phyloP scores from a whole-genome alignment of 2,113 vertebrate species.

The Thamnophis sirtalis region DNA sequence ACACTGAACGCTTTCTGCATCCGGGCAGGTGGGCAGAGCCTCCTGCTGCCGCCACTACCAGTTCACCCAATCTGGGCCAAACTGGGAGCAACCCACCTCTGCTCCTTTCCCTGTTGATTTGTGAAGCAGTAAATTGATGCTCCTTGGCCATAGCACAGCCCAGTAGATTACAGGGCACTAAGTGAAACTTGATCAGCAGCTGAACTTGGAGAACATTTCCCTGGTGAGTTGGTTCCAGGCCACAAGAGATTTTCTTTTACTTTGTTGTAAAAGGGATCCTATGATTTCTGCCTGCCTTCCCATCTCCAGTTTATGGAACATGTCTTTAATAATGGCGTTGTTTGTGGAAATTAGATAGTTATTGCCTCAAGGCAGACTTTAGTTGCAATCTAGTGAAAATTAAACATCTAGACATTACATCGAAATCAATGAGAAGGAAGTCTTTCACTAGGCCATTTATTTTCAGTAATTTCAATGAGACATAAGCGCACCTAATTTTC shows the following conservation, averaged over 20 bases:
- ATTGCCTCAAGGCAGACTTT: slow-evolving; percentile 5
- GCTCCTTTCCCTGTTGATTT: slow-evolving; percentile 55
- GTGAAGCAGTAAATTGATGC: slow-evolving; percentile 34
- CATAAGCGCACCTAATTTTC: neutral
- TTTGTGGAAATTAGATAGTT: neutral
- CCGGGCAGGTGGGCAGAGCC: too few relatives aligned
- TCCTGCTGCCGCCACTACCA: too few relatives aligned
- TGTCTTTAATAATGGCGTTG: slow-evolving; percentile 14
- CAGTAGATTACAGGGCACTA: slow-evolving; percentile 42
- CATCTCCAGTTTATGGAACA: neutral
- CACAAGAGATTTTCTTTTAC: slow-evolving; percentile 4
- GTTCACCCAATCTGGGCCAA: too few relatives aligned
- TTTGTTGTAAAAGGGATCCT: neutral
- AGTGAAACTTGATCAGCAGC: neutral
- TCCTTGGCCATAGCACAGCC: slow-evolving; percentile 56
- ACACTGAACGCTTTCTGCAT: too few relatives aligned
- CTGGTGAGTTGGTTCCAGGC: neutral
- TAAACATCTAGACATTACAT: slow-evolving; percentile 6
- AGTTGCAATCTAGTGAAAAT: neutral
- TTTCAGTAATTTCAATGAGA: neutral
- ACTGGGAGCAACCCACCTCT: too few relatives aligned
- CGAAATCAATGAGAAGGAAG: neutral
- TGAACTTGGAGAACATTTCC: slow-evolving; percentile 4
- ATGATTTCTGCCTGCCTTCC: neutral
- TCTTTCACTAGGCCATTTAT: neutral